Evolutionary conservation across 2,888 invertebrate genomes (phyloP).

Genomic region (Chalcosyrphus nemorum): DNA sequence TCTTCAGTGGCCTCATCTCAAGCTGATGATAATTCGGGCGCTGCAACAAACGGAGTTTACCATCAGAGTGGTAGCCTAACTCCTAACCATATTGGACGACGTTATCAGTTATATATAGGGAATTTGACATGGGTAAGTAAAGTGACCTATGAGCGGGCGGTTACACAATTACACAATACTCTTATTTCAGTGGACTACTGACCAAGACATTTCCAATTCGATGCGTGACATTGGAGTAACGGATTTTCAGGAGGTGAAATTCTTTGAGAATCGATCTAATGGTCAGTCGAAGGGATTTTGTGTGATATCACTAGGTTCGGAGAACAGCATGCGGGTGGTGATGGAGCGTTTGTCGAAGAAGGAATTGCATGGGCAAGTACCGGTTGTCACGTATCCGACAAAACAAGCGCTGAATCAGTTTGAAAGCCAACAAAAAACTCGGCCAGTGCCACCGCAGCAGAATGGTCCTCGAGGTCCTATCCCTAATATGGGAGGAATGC

Average conservation of each 20-base stretch:
- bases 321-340: constrained; percentile 92
- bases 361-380: constrained; percentile 97
- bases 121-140: constrained; percentile 97
- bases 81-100: constrained; percentile 88
- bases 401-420: constrained; percentile 94
- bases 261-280: constrained; percentile 99
- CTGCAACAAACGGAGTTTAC: constrained; percentile 89
- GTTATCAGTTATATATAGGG: constrained; percentile 97
- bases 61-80: constrained; percentile 87
- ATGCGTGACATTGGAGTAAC: constrained; percentile 93
- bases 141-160: too few species aligned
- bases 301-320: constrained; percentile 96
- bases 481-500: constrained; percentile 82
- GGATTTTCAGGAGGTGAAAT: constrained; percentile 98
- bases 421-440: constrained; percentile 95
- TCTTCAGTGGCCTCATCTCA: constrained; percentile 84
- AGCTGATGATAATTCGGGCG: constrained; percentile 83
- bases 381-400: constrained; percentile 96
- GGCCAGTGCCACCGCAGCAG: constrained; percentile 89
- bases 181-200: constrained; percentile 96
- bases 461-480: constrained; percentile 83
- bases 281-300: constrained; percentile 99
- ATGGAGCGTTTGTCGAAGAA: constrained; percentile 97
- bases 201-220: constrained; percentile 97
- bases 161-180: constrained; percentile 4